Evolutionary conservation across 2,113 vertebrate genomes (phyloP), one percentile per base, ranked within the genome.

Genomic region (Mionectes macconnelli): DNA sequence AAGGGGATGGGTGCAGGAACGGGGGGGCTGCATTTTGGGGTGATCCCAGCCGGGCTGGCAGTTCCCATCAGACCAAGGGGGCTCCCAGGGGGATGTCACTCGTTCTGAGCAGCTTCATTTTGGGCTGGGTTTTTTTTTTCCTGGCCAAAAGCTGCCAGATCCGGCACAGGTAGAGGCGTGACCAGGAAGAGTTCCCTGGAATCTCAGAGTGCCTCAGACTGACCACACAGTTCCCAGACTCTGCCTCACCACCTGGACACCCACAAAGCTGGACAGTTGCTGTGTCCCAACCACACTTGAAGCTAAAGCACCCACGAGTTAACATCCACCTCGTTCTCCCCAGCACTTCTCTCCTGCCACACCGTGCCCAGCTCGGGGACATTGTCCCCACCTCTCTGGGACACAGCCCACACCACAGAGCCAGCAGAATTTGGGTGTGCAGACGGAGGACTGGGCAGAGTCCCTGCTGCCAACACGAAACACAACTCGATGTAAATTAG

Each of bases 271-370:
- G 55, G 30, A n/a, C 3, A 10, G 45, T 27, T 16, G 7, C 44
- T 7, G 14, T 10, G 39, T 42, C 64, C 40, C 50, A 5, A 3
- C 45, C 24, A 2, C 22, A 60, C n/a, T 14, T 37, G 2, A 25
- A 1, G 0, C 9, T 24, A 13, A 37, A 0, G 12, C 19, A 14
- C 3, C 68, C 11, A 2, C 9, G 13, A 19, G 39, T 28, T 33
- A 35, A 25, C 12, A 2, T 25, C 37, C 4, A 23, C 9, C 63
- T 23, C 37, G 20, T 2, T 27, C 28, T 35, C 30, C 74, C 22
- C 22, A 5, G 39, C 10, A 2, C 47, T 39, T 31, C 57, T 39
- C 60, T 35, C 28, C 23, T 57, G 44, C 42, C 84, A 13, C 12
- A 0, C 44, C 17, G 42, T 13, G 56, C 37, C 37, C 60, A 40